A percentile compares a stretch with the other conserved stretches of the same genome.
These are phyloP conservation scores for Propithecus perrieri DNA, from an alignment of 2,797 vertebrate genomes.

Conservation along the genomic window DNA sequence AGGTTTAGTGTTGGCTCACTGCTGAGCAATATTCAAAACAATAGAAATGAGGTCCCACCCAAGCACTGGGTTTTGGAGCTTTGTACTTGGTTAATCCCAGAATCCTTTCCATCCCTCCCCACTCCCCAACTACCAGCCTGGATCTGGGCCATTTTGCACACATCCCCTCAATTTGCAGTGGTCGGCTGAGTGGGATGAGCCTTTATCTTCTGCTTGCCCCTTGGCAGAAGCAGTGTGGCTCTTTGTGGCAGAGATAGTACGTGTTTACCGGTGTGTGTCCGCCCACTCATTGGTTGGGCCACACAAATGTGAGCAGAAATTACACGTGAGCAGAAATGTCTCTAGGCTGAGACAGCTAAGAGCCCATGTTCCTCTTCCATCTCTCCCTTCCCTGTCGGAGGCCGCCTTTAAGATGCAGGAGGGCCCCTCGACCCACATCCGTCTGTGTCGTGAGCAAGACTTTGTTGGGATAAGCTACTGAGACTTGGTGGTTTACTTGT, in stretches of 20 bases:
- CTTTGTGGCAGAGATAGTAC: not conserved
- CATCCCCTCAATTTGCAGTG: too few relatives aligned
- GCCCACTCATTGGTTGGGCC: not conserved
- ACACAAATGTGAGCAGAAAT: not conserved
- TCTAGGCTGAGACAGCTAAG: not conserved
- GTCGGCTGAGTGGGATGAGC: not conserved
- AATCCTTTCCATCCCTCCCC: not conserved
- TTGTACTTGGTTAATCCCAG: not conserved
- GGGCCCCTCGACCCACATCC: not conserved
- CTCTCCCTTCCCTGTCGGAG: not conserved
- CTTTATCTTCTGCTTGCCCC: not conserved
- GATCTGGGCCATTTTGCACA: not conserved
- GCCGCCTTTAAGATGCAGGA: not conserved
- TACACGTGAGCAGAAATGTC: not conserved
- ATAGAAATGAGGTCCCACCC: not conserved
- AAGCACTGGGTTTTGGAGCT: not conserved
- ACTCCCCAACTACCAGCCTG: not conserved
- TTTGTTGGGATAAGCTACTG: not conserved
- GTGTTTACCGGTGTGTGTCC: not conserved
- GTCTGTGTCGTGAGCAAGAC: not conserved
- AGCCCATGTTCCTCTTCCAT: too few relatives aligned
- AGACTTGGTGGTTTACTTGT: not conserved
- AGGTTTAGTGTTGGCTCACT: conserved; percentile 12
- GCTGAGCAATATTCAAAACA: not conserved
- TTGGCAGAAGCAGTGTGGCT: not conserved